Evolutionary conservation across 2,113 vertebrate genomes (phyloP).

Genomic region (Sitta europaea): DNA sequence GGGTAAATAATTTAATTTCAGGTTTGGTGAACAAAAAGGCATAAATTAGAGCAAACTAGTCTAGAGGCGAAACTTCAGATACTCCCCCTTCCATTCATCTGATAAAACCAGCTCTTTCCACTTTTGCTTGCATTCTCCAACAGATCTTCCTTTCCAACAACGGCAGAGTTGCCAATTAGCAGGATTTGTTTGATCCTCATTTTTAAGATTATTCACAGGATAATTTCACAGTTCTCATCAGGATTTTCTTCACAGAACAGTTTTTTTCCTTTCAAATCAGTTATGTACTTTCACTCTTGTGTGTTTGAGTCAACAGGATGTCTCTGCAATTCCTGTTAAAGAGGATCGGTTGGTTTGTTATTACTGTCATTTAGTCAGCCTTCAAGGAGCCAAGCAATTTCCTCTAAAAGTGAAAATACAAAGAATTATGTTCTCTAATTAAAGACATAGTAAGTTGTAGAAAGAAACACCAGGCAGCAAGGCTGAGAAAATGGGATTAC

Average conservation of each 20-base stretch:
- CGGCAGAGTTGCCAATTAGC: not conserved
- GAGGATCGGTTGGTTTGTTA: not conserved
- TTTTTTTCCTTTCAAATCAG: not conserved
- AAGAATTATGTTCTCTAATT: slow-evolving; percentile 19
- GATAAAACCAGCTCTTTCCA: not conserved
- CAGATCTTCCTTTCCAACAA: not conserved
- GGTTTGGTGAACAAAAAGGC: not conserved
- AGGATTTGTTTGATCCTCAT: not conserved
- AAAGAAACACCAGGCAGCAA: not conserved
- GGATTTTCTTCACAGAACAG: not conserved
- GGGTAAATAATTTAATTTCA: not conserved
- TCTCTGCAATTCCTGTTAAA: not conserved
- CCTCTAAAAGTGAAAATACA: slow-evolving; percentile 26
- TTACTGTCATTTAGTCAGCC: slow-evolving; percentile 5
- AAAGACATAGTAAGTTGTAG: not conserved
- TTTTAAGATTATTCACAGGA: not conserved
- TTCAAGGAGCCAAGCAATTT: slow-evolving; percentile 3
- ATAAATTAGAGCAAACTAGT: not conserved
- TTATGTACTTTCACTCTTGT: not conserved
- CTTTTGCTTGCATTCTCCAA: not conserved
- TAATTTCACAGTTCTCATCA: not conserved
- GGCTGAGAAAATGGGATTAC: not conserved
- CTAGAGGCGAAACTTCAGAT: not conserved
- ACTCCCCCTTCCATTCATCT: not conserved
- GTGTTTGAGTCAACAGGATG: not conserved